These are phyloP conservation scores for Oithona nana DNA, from an alignment of 2,888 invertebrate species.

Conservation along the genomic window DNA sequence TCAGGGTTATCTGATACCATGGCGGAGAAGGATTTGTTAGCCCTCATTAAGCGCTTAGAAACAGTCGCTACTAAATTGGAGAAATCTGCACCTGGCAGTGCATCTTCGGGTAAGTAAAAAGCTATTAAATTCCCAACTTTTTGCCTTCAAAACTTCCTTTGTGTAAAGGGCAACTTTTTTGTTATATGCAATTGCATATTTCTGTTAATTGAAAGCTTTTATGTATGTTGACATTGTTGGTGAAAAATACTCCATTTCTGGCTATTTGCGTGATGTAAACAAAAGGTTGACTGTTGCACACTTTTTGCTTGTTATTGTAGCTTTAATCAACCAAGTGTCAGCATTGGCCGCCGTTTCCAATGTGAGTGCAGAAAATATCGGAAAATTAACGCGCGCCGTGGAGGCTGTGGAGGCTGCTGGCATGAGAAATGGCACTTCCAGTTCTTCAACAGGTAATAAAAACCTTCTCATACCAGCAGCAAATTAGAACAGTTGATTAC, in stretches of 20 bases:
- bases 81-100: background rate
- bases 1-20: too few relatives aligned
- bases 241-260: too few relatives aligned
- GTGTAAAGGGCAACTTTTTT: too few relatives aligned
- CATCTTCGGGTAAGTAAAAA: constrained; percentile 3
- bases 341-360: too few relatives aligned
- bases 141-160: too few relatives aligned
- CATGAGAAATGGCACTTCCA: background rate
- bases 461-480: background rate
- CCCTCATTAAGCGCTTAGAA: constrained; percentile 11
- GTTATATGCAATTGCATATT: too few relatives aligned
- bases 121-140: too few relatives aligned
- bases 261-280: background rate
- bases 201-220: too few relatives aligned
- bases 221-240: too few relatives aligned
- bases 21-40: background rate
- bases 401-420: background rate
- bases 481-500: too few relatives aligned
- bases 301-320: too few relatives aligned
- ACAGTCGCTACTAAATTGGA: constrained; percentile 10
- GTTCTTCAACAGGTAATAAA: background rate
- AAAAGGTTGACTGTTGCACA: background rate
- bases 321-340: background rate
- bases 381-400: background rate
- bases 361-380: background rate